Evolutionary conservation across 2,888 invertebrate species (phyloP).

Genomic region (Subacronicta megacephala): DNA sequence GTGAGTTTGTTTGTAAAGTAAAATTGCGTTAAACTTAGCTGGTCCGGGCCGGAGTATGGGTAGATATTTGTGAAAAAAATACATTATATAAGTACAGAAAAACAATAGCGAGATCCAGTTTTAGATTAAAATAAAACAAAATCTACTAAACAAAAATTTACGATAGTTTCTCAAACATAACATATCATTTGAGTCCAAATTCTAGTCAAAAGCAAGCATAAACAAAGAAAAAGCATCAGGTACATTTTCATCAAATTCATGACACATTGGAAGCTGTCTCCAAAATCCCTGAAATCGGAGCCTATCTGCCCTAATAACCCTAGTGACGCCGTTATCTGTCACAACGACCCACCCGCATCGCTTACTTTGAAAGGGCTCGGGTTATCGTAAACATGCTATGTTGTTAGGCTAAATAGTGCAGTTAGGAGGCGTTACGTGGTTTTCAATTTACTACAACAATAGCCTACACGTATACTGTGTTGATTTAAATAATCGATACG

Average conservation of each 20-base stretch:
- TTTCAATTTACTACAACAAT: constrained; percentile 70
- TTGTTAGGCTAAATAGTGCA: constrained; percentile 53
- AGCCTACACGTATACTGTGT: constrained; percentile 51
- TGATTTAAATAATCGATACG: constrained; percentile 57
- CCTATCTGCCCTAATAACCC: constrained; percentile 9
- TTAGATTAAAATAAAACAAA: too few relatives aligned
- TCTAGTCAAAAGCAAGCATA: too few relatives aligned
- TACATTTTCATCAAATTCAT: neutral
- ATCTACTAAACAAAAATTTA: too few relatives aligned
- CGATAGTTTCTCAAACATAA: too few relatives aligned
- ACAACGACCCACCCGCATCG: constrained; percentile 30
- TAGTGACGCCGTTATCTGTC: constrained; percentile 25
- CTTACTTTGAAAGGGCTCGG: constrained; percentile 41
- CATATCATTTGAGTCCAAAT: too few relatives aligned
- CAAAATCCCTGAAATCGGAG: constrained; percentile 14
- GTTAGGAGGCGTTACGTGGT: constrained; percentile 60
- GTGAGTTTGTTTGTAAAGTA: too few relatives aligned
- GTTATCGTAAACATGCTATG: constrained; percentile 53
- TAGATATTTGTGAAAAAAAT: too few relatives aligned
- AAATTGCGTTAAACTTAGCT: too few relatives aligned
- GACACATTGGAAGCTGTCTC: neutral
- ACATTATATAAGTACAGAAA: too few relatives aligned
- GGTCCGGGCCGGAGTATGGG: too few relatives aligned
- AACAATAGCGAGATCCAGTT: too few relatives aligned
- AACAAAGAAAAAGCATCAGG: too few relatives aligned